phyloP scores from a whole-genome alignment of 2,888 invertebrate species.

The Bombylius major region DNA sequence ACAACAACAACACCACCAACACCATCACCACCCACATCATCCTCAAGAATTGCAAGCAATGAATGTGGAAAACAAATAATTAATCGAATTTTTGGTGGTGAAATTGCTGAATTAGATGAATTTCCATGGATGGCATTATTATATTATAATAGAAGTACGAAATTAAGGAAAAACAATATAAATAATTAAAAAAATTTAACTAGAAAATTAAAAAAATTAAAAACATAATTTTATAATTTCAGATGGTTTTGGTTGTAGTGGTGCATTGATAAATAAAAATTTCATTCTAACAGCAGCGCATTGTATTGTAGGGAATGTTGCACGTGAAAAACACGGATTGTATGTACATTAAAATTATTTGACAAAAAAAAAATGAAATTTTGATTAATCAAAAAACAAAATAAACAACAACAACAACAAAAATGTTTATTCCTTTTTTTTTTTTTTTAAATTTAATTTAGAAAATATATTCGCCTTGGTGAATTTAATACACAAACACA shows the following conservation, averaged over 20 bases:
- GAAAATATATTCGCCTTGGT: slow-evolving; percentile 45
- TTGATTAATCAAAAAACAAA: neutral
- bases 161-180: neutral
- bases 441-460: slow-evolving; percentile 11
- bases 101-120: slow-evolving; percentile 48
- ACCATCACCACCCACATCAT: too few species aligned
- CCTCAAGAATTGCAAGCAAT: slow-evolving; percentile 13
- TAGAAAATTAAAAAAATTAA: neutral
- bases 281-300: slow-evolving; percentile 51
- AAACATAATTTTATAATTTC: slow-evolving; percentile 5
- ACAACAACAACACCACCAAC: neutral
- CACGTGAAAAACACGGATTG: slow-evolving; percentile 33
- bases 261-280: slow-evolving; percentile 43
- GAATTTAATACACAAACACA: slow-evolving; percentile 51
- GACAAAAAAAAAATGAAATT: neutral
- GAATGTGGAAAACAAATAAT: slow-evolving; percentile 45
- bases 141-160: slow-evolving; percentile 43
- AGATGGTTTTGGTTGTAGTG: slow-evolving; percentile 48
- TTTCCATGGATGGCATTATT: slow-evolving; percentile 51
- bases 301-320: slow-evolving; percentile 42
- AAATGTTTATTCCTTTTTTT: neutral
- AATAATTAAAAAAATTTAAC: neutral
- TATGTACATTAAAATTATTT: slow-evolving; percentile 32
- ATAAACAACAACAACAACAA: too few species aligned
- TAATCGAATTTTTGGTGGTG: slow-evolving; percentile 50